Evolutionary conservation across 2,888 invertebrate species (phyloP).

Genomic region (Panzeria rudis): DNA sequence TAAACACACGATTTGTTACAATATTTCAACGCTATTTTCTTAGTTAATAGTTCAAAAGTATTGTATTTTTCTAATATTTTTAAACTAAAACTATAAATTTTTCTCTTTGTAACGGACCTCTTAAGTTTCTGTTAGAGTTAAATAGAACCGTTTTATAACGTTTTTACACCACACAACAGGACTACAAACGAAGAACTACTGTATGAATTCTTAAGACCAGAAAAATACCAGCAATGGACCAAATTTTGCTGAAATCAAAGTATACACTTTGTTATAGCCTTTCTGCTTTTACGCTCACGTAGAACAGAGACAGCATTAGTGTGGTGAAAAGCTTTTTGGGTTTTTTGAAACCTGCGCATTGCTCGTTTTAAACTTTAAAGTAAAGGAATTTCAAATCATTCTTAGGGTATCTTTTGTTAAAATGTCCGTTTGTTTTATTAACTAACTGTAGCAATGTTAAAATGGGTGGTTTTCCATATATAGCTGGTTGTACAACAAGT

Average conservation of each 20-base stretch:
- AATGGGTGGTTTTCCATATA: conserved; percentile 49
- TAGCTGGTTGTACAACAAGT: neutral
- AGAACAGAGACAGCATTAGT: conserved; percentile 64
- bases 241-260: conserved; percentile 75
- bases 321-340: conserved; percentile 81
- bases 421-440: conserved; percentile 40
- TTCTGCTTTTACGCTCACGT: conserved; percentile 67
- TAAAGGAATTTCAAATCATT: conserved; percentile 53
- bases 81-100: conserved; percentile 1
- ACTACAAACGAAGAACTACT: conserved; percentile 83
- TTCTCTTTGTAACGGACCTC: conserved; percentile 58
- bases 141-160: conserved; percentile 71
- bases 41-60: neutral
- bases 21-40: neutral
- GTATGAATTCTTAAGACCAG: conserved; percentile 77
- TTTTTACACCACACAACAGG: conserved; percentile 80
- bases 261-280: conserved; percentile 72
- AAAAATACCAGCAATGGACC: conserved; percentile 77
- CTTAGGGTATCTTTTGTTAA: conserved; percentile 61
- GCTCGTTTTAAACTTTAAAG: conserved; percentile 13
- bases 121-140: conserved; percentile 42
- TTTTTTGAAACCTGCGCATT: conserved; percentile 62
- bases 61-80: neutral
- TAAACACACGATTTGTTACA: conserved; percentile 1
- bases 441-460: conserved; percentile 60